These are phyloP conservation scores for Caradrina kadenii DNA, from an alignment of 2,888 invertebrate genomes.

Conservation along the genomic window DNA sequence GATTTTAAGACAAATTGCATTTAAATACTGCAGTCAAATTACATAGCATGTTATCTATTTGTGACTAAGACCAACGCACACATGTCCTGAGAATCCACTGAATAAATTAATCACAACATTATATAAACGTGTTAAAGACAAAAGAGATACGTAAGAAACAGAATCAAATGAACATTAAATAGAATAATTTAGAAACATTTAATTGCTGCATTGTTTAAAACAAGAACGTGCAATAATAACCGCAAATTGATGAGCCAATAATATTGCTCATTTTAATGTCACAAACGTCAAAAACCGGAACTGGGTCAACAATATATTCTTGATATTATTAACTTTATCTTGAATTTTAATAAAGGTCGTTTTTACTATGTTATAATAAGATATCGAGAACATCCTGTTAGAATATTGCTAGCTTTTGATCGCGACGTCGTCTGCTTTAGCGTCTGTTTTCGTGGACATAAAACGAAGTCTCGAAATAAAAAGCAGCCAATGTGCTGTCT, in stretches of 20 bases:
- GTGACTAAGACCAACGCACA: not conserved
- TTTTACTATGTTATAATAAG: not conserved
- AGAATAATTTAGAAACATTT: slow-evolving; percentile 1
- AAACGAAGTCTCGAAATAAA: too few relatives aligned
- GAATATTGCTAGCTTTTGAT: not conserved
- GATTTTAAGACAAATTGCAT: too few relatives aligned
- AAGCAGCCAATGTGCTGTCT: too few relatives aligned
- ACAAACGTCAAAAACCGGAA: slow-evolving; percentile 46
- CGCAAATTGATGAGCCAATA: slow-evolving; percentile 38
- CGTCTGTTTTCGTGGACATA: too few relatives aligned
- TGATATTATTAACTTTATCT: not conserved
- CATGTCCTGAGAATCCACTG: slow-evolving; percentile 3
- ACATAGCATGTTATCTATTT: not conserved
- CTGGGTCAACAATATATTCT: slow-evolving; percentile 19
- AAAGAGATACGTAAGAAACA: slow-evolving; percentile 2
- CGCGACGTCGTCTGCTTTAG: too few relatives aligned
- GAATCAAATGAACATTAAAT: slow-evolving; percentile 20
- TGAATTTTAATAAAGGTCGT: not conserved
- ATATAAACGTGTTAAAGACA: slow-evolving; percentile 28
- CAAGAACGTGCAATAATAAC: slow-evolving; percentile 18
- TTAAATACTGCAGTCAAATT: not conserved
- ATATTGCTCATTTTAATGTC: slow-evolving; percentile 14
- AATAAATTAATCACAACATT: slow-evolving; percentile 6
- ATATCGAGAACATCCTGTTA: not conserved
- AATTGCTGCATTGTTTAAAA: slow-evolving; percentile 32